Base-by-base conservation (phyloP, 2,113 vertebrate species). In the Struthio camelus region DNA sequence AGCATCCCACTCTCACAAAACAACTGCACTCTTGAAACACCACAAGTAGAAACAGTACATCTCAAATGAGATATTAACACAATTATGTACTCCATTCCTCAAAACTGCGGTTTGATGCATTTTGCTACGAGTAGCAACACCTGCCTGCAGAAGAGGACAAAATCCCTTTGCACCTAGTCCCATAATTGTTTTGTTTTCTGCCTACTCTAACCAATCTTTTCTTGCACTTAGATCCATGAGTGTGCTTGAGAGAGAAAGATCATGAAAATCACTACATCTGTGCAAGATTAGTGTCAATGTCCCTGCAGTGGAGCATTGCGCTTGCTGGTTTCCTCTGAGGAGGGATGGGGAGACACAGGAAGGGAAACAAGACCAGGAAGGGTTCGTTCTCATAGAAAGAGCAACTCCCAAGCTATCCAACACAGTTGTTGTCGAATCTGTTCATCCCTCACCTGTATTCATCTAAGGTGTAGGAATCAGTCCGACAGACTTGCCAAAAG, bases 61-160 rank as follows among this genome's bases (percentile, higher is more conserved):
- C 70, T 77, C 62, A 89, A 66, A 89, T 14, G 9, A 96, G 75
- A 87, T 87, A 58, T 81, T 82, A 92, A 94, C 89, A 93, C 46
- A 95, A 38, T 24, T 50, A 59, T 20, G 66, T 36, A 61, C 23
- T 84, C 73, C 61, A 7, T 24, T 87, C 46, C 51, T 91, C 84
- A 89, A 59, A 94, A 65, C 38, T 40, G 42, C 69, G 83, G 80
- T 92, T 81, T 85, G 56, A 87, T 77, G 48, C 27, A 70, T 80
- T 89, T 89, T 92, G 65, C 51, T 87, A 23, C 75, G 91, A 91
- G 80, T 64, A 30, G 27, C 38, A 91, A 44, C 81, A 89, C 19
- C 30, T 69, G 27, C 9, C 9, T 34, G 50, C 4, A 89, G 36
- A 61, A 46, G 22, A 71, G 8, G 19, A 11, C 11, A 85, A 89